These are phyloP conservation scores for Campoletis sonorensis DNA, from an alignment of 1,140 invertebrate species.

Conservation along the genomic window DNA sequence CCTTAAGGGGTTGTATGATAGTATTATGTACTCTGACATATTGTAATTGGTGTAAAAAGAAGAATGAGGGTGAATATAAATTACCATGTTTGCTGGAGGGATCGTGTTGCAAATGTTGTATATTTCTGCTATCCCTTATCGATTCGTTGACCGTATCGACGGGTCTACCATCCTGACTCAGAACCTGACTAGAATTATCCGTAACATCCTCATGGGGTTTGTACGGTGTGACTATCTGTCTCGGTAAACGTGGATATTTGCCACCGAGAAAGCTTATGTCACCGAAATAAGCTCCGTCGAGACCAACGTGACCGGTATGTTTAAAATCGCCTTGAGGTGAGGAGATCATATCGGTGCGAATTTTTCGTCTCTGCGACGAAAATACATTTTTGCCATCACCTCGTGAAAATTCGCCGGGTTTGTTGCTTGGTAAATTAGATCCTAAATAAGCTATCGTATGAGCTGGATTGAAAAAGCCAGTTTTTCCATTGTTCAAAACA, in stretches of 20 bases:
- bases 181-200: conserved; percentile 73
- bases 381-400: conserved; percentile 78
- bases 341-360: conserved; percentile 96
- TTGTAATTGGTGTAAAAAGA: not conserved
- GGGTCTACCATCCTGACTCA: conserved; percentile 72
- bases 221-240: conserved; percentile 92
- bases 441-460: conserved; percentile 92
- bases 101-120: conserved; percentile 63
- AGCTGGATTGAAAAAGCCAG: conserved; percentile 93
- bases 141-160: conserved; percentile 72
- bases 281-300: conserved; percentile 97
- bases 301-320: conserved; percentile 96
- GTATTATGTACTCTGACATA: too few relatives aligned
- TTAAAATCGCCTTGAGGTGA: conserved; percentile 97
- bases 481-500: conserved; percentile 88
- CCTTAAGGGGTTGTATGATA: too few relatives aligned
- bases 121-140: conserved; percentile 61
- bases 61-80: not conserved
- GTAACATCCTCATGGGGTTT: conserved; percentile 87
- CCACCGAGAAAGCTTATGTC: conserved; percentile 92
- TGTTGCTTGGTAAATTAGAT: conserved; percentile 85
- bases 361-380: conserved; percentile 81
- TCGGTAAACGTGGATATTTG: conserved; percentile 87
- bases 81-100: conserved; percentile 69
- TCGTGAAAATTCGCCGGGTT: conserved; percentile 79